A percentile compares a stretch with the other conserved stretches of the same genome.
Conservation (phyloP, 1,140 invertebrate genomes). For the Drosophila takahashii region DNA sequence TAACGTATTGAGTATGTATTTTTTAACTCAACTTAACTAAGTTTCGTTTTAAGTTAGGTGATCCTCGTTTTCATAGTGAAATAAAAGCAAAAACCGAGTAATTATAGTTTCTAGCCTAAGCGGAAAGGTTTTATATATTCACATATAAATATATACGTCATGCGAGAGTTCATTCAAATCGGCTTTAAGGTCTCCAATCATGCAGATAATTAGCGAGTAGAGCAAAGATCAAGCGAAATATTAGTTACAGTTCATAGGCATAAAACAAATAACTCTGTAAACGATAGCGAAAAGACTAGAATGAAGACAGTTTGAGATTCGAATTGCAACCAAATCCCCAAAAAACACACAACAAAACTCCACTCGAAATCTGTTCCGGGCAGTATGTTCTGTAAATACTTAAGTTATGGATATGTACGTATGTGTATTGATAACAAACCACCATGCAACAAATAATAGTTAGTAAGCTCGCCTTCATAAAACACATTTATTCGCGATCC, state of each 20-base stretch:
- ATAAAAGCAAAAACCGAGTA: slow-evolving; percentile 73
- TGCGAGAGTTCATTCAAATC: slow-evolving; percentile 33
- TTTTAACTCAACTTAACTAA: slow-evolving; percentile 68
- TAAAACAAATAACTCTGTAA: slow-evolving; percentile 15
- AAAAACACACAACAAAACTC: slow-evolving; percentile 4
- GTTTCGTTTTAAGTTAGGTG: slow-evolving; percentile 72
- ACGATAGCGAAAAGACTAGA: slow-evolving; percentile 38
- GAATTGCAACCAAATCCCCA: slow-evolving; percentile 5
- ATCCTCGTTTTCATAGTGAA: slow-evolving; percentile 65
- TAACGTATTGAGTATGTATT: slow-evolving; percentile 69
- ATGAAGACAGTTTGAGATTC: slow-evolving; percentile 41
- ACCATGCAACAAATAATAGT: slow-evolving; percentile 74
- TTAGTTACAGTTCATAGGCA: slow-evolving; percentile 46
- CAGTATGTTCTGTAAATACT: slow-evolving; percentile 74
- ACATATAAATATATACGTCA: slow-evolving; percentile 23
- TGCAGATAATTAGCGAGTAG: slow-evolving; percentile 47
- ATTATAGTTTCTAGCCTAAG: slow-evolving; percentile 68
- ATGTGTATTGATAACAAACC: slow-evolving; percentile 55
- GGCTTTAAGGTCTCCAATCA: slow-evolving; percentile 39
- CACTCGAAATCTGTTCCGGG: slow-evolving; percentile 35
- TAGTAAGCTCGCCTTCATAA: slow-evolving; percentile 60
- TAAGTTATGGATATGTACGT: slow-evolving; percentile 54
- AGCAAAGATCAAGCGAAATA: slow-evolving; percentile 39
- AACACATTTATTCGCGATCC: slow-evolving; percentile 36
- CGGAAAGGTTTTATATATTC: slow-evolving; percentile 46